Percentiles rank a stretch among this genome's conserved stretches.
These are phyloP conservation scores for Bubo scandiacus DNA, from an alignment of 2,113 vertebrate species.

Conservation along the genomic window DNA sequence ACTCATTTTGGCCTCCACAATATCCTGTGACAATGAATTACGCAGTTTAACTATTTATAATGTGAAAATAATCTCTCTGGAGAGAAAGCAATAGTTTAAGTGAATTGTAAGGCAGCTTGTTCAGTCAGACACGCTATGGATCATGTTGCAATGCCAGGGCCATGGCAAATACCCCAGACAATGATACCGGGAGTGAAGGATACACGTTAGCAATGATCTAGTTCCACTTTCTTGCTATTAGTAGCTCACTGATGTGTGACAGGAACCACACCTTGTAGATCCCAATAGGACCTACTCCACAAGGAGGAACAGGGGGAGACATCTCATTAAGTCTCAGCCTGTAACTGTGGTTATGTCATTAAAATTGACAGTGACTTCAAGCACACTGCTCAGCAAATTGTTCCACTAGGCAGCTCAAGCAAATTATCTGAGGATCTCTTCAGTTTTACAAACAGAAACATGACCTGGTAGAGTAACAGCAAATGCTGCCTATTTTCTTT, in stretches of 20 bases:
- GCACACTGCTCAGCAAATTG: not conserved
- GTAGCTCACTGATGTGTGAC: not conserved
- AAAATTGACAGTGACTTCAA: not conserved
- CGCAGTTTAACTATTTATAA: not conserved
- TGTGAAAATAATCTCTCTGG: not conserved
- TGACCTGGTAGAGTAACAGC: not conserved
- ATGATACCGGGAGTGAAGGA: not conserved
- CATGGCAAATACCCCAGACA: not conserved
- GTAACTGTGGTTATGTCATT: not conserved
- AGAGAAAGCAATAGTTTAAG: not conserved
- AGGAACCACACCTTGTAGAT: not conserved
- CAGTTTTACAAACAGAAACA: not conserved
- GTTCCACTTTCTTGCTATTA: not conserved
- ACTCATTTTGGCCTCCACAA: not conserved
- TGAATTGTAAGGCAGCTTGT: not conserved
- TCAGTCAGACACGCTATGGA: not conserved
- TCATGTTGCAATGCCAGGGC: not conserved
- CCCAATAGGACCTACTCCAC: not conserved
- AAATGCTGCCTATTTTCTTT: not conserved
- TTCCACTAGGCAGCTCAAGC: not conserved
- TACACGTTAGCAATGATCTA: accelerated
- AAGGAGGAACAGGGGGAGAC: not conserved
- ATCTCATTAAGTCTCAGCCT: not conserved
- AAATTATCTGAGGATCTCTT: not conserved
- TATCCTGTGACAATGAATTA: not conserved